These are phyloP conservation scores for Oreocharis arfaki DNA, from an alignment of 2,113 vertebrate genomes.

Conservation along the genomic window DNA sequence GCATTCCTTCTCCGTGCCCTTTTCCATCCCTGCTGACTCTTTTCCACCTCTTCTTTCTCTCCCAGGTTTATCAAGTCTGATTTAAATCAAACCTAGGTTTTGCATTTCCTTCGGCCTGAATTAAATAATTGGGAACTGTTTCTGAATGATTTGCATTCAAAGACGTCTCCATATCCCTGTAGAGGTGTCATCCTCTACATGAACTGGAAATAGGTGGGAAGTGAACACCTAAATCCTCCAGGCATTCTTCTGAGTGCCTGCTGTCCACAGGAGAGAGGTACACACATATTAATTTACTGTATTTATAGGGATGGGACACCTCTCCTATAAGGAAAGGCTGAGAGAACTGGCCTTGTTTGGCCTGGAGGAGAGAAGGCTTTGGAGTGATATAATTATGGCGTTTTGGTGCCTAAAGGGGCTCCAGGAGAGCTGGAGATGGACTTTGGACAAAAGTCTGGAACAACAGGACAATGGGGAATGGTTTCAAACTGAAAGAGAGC, in stretches of 20 bases:
- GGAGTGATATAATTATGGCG: background rate
- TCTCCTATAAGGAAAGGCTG: background rate
- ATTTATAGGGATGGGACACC: background rate
- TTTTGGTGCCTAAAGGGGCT: background rate
- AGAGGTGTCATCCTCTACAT: background rate
- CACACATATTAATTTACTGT: background rate
- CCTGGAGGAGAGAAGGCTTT: background rate
- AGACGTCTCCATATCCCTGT: background rate
- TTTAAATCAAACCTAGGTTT: background rate
- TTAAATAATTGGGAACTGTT: background rate
- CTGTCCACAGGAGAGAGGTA: background rate
- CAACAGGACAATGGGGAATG: background rate
- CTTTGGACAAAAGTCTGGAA: background rate
- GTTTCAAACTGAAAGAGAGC: background rate
- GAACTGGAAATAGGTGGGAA: background rate
- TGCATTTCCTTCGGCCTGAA: background rate
- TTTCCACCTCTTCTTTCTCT: background rate
- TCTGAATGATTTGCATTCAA: background rate
- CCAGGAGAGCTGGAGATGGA: background rate
- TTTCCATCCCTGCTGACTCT: background rate
- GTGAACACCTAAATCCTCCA: background rate
- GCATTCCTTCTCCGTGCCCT: background rate
- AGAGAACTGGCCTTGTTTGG: background rate
- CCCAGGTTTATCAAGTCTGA: background rate
- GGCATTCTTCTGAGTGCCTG: background rate